Evolutionary conservation across 2,888 invertebrate species (phyloP), one percentile per base, ranked within the genome.

Genomic region (Amiota communis): DNA sequence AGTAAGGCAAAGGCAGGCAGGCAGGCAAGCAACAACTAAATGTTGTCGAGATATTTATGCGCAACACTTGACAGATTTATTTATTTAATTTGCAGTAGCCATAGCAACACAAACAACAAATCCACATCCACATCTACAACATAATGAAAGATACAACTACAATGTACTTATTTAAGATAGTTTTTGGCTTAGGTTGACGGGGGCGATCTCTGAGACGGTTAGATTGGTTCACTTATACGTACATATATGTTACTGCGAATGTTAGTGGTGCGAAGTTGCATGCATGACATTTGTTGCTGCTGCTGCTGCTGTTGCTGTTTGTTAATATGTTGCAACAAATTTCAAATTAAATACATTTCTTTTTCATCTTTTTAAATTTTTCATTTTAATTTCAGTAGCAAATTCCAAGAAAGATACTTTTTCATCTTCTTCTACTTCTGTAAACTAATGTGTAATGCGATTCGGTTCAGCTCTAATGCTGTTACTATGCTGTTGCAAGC

Each of bases 51-150:
- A 85, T 85, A 84, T 83, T 83, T 83, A 83, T 85, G 85, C 81
- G 80, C 86, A 86, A 83, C 83, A 83, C 86, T 86, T 83, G 86
- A 83, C 83, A 83, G 83, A 83, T 83, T 84, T 86, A 83, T 83
- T 86, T 86, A 83, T 75, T 75, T 78, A 77, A 74, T 78, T 79
- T 77, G 64, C 68, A 59, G 74, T 69, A 76, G 74, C 72, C 72
- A 59, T 59, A 23, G 65, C 69, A 64, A 36, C 69, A 70, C 65
- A 64, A n/a, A 17, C 12, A 57, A 49, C 70, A 61, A 70, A 47
- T 12, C 59, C 47, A 47, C 59, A 48, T 4, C 49, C 8, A 61
- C 59, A 48, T 4, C 49, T 2, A 61, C 65, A 65, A 65, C 65
- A 36, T 23, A 36, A 36, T 36, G 36, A 36, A 36, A 36, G 36